Conservation (phyloP, 2,797 vertebrate genomes). For the Heteromormyrus szaboi region DNA sequence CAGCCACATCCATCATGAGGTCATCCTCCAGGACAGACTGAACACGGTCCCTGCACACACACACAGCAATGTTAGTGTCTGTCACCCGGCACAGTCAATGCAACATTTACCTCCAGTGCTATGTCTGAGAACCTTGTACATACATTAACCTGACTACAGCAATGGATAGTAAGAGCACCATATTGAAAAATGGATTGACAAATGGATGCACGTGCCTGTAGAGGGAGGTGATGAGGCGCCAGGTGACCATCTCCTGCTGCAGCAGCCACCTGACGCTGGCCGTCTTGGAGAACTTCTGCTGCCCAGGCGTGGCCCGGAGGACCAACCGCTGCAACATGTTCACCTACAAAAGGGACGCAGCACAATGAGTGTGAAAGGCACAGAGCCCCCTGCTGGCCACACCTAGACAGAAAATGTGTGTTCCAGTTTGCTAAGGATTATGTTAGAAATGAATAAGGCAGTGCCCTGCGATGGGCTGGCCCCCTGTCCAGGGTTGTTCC, state of each 20-base stretch:
- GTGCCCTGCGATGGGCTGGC: too few species aligned
- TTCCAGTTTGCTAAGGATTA: background rate
- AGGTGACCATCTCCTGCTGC: constrained; percentile 89
- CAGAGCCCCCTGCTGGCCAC: background rate
- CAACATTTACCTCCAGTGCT: background rate
- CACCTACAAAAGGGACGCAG: constrained; percentile 58
- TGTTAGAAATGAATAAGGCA: background rate
- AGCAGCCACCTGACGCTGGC: constrained; percentile 90
- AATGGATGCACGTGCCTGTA: constrained; percentile 70
- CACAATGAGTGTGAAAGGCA: background rate
- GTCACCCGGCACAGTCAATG: background rate
- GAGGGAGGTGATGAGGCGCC: constrained; percentile 86
- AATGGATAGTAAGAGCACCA: background rate
- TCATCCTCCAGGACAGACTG: constrained; percentile 86
- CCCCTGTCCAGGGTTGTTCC: too few species aligned
- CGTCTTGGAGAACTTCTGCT: constrained; percentile 86
- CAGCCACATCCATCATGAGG: constrained; percentile 74
- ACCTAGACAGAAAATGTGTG: background rate
- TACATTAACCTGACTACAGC: background rate
- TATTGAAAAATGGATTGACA: background rate
- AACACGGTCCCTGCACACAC: constrained; percentile 76
- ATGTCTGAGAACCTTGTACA: background rate
- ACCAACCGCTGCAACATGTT: constrained; percentile 81
- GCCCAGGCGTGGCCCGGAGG: constrained; percentile 76
- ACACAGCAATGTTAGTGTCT: background rate